phyloP scores from a whole-genome alignment of 2,888 invertebrate species.

The Troglohyphantes excavatus region DNA sequence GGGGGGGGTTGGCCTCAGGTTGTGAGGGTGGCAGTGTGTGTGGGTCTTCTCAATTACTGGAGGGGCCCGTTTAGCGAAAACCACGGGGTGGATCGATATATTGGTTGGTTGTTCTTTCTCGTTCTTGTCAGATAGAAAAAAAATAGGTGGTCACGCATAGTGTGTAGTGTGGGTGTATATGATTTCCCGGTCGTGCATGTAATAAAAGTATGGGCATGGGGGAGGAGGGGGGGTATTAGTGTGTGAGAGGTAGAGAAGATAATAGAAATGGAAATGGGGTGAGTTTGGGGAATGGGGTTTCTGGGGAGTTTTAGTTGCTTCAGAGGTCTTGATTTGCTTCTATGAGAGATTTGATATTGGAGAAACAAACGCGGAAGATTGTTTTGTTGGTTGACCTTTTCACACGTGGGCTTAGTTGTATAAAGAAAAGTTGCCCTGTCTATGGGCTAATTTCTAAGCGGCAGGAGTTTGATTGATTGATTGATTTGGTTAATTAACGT shows the following conservation, averaged over 20 bases:
- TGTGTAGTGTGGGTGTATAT: slow-evolving; percentile 15
- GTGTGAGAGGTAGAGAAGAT: not conserved
- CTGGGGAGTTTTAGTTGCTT: not conserved
- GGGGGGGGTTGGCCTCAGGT: slow-evolving; percentile 33
- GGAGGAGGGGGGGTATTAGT: not conserved
- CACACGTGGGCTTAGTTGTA: too few species aligned
- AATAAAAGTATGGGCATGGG: not conserved
- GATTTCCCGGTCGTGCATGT: slow-evolving; percentile 24
- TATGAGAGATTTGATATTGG: too few species aligned
- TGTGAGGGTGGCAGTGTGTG: slow-evolving; percentile 22
- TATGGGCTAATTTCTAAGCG: too few species aligned
- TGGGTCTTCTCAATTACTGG: slow-evolving; percentile 66
- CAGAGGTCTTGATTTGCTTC: too few species aligned
- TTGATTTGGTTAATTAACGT: too few species aligned
- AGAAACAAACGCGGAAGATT: too few species aligned
- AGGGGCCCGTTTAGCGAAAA: slow-evolving; percentile 52
- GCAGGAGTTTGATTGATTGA: too few species aligned
- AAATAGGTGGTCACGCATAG: slow-evolving; percentile 19
- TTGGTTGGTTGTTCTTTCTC: slow-evolving; percentile 32
- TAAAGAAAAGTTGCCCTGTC: too few species aligned
- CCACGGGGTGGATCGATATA: slow-evolving; percentile 44
- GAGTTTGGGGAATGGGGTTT: not conserved
- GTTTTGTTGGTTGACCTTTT: too few species aligned
- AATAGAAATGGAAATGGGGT: not conserved
- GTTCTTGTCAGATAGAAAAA: slow-evolving; percentile 6